Evolutionary conservation across 2,797 vertebrate species (phyloP).

Genomic region (Cyprinodon diabolis): DNA sequence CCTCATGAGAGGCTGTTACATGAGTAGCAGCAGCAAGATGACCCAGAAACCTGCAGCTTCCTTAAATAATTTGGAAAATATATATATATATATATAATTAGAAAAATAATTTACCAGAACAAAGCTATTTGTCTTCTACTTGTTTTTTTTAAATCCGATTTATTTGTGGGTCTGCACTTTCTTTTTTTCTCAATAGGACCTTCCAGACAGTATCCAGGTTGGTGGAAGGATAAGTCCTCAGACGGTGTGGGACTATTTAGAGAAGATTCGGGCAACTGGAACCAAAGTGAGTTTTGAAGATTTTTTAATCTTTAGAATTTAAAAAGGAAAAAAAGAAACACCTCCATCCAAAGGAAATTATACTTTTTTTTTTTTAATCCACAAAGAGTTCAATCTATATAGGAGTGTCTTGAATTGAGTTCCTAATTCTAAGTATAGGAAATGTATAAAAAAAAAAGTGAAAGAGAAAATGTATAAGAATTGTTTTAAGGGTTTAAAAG

Average conservation of each 20-base stretch:
- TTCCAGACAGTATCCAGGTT: conserved; percentile 96
- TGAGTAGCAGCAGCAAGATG: neutral
- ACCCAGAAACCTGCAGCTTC: neutral
- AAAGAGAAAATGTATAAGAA: no score
- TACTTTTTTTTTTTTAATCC: neutral
- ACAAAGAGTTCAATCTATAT: neutral
- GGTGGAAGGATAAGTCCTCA: conserved; percentile 97
- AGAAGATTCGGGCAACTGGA: conserved; percentile 97
- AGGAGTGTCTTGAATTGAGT: neutral
- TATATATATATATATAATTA: neutral
- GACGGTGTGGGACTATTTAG: conserved; percentile 98
- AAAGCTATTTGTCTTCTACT: neutral
- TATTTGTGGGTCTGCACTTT: neutral
- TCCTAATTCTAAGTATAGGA: neutral
- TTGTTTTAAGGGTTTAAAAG: neutral
- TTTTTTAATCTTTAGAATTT: neutral
- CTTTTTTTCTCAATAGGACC: conserved; percentile 80
- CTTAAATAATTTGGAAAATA: neutral
- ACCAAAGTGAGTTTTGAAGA: conserved; percentile 88
- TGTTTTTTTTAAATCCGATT: neutral
- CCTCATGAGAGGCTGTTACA: neutral
- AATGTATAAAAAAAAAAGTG: neutral
- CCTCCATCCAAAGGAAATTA: neutral
- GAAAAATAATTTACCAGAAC: neutral
- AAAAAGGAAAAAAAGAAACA: neutral